These are phyloP conservation scores for Pollimyrus isidori DNA, from an alignment of 2,113 vertebrate species.

Conservation along the genomic window DNA sequence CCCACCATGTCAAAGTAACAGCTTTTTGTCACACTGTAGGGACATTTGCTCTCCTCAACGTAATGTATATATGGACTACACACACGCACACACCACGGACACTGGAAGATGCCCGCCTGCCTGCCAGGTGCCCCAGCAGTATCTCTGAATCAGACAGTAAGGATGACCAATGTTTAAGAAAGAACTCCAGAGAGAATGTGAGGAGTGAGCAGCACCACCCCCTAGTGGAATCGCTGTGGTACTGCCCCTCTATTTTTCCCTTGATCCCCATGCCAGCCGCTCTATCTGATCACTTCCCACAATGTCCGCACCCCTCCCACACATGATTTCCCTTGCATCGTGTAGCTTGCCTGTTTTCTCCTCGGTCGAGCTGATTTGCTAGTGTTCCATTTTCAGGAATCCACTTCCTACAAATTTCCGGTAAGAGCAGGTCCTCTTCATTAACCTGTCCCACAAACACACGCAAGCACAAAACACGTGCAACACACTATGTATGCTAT, in stretches of 20 bases:
- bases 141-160: neutral
- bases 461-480: neutral
- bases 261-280: neutral
- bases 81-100: neutral
- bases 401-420: neutral
- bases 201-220: neutral
- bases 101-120: neutral
- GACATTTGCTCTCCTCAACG: neutral
- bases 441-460: neutral
- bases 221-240: neutral
- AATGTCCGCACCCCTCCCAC: neutral
- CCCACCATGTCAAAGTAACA: neutral
- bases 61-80: neutral
- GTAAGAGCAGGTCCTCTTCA: neutral
- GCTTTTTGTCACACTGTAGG: neutral
- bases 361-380: neutral
- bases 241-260: neutral
- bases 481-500: neutral
- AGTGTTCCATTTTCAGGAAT: neutral
- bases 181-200: neutral
- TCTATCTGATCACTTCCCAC: neutral
- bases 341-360: neutral
- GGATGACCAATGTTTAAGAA: neutral
- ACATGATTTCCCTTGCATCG: neutral
- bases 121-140: neutral